Evolutionary conservation across 1,140 invertebrate species (phyloP), one percentile per base, ranked within the genome.

Genomic region (Amyelois transitella): DNA sequence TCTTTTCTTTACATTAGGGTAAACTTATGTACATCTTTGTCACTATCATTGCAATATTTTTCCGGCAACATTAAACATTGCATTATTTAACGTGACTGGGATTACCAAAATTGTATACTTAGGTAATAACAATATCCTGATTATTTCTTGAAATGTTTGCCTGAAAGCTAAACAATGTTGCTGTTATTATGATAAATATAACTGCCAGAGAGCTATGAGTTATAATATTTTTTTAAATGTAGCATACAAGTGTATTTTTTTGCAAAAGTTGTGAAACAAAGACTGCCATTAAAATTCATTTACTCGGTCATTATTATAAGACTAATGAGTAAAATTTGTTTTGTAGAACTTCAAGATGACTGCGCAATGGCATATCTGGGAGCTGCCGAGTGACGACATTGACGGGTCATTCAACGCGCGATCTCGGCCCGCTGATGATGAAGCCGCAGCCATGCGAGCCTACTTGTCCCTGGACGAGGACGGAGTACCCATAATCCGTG

Each of bases 341-440:
- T 48, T 63, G 72, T 69, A 91, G 91, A 89, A 89, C 66, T 91
- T 91, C 75, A 89, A 90, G 72, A 90, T 91, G 75, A 86, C 84
- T n/a, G 89, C 90, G 53, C 66, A 86, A 49, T 80, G 59, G 55
- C 80, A 84, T 24, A 74, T 89, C 8, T 86, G 89, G 76, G 80
- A 89, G 56, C 58, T 86, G 19, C 69, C 83, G 18, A 77, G 85
- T 21, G 84, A 91, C 48, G 91, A 92, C 60, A 64, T 91, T 2
- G 83, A 87, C 0, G 86, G 93, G 4, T 75, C 90, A 0, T 91
- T 92, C 65, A 94, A 94, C 66, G 91, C 92, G 0, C 73, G 79
- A 6, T 77, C 84, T 0, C 64, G 74, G 0, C 55, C 58, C 0
- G 62, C 64, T 0, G 88, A 88, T 5, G 72, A 82, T 7, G 60